Evolutionary conservation across 2,888 invertebrate genomes (phyloP).

Genomic region (Agrenia bidenticulata): DNA sequence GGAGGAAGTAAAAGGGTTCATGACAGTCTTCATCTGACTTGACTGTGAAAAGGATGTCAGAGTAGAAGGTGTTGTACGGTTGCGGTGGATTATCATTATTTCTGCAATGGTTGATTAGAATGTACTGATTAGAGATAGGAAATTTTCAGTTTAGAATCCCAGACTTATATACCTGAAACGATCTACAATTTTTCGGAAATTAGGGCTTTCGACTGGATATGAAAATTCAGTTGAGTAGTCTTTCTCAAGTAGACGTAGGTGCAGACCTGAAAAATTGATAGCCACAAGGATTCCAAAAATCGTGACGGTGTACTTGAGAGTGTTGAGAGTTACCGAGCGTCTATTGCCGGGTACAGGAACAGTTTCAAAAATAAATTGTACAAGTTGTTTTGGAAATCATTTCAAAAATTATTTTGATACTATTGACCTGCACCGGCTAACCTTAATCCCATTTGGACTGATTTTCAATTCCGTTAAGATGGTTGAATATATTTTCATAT

Average conservation of each 20-base stretch:
- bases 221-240: slow-evolving; percentile 70
- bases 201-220: slow-evolving; percentile 71
- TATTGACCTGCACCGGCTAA: no score
- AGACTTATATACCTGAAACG: slow-evolving; percentile 44
- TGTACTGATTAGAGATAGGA: neutral
- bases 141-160: no score
- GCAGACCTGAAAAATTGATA: slow-evolving; percentile 67
- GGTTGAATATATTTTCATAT: no score
- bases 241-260: slow-evolving; percentile 70
- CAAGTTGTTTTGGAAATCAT: no score
- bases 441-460: no score
- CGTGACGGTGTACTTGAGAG: no score
- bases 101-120: slow-evolving; percentile 55
- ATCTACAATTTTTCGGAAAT: slow-evolving; percentile 64
- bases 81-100: slow-evolving; percentile 36
- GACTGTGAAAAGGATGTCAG: slow-evolving; percentile 54
- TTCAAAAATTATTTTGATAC: no score
- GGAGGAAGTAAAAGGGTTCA: slow-evolving; percentile 59
- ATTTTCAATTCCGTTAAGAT: no score
- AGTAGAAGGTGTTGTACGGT: slow-evolving; percentile 40
- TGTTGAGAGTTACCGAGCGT: no score
- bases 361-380: no score
- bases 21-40: slow-evolving; percentile 59
- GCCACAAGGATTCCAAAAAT: slow-evolving; percentile 50
- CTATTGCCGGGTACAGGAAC: no score